Evolutionary conservation across 2,797 vertebrate genomes (phyloP).

Genomic region (Clamator glandarius): DNA sequence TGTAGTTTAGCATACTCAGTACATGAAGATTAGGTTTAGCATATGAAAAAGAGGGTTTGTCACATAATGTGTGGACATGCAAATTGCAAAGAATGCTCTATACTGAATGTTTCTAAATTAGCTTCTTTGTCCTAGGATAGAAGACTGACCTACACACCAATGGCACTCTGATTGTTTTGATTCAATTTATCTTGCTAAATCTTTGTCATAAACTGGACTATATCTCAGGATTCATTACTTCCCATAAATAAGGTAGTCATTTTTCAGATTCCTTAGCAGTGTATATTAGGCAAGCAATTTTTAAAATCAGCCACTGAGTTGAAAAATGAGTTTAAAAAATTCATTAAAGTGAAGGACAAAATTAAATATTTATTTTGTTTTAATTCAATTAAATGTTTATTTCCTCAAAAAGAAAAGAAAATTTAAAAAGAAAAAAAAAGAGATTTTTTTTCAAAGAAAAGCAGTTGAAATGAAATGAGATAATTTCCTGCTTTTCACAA

Average conservation of each 20-base stretch:
- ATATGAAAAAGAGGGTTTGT: neutral
- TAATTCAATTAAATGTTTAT: neutral
- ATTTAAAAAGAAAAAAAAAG: too few relatives aligned
- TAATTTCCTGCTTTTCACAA: neutral
- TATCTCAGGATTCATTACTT: neutral
- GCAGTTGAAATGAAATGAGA: neutral
- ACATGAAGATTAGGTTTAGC: neutral
- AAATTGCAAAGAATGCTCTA: neutral
- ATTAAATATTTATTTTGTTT: neutral
- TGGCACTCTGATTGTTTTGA: neutral
- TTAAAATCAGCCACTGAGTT: neutral
- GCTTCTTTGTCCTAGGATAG: neutral
- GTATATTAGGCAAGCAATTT: neutral
- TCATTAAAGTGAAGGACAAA: neutral
- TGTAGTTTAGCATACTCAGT: neutral
- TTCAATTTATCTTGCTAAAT: neutral
- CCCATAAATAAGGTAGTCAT: neutral
- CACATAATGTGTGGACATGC: neutral
- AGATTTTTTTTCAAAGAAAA: neutral
- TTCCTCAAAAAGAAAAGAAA: neutral
- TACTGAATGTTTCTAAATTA: neutral
- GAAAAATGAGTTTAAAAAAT: neutral
- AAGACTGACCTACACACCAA: neutral
- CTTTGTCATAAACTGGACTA: neutral
- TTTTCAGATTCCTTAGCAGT: neutral